Evolutionary conservation across 2,113 vertebrate genomes (phyloP).

Genomic region (Forbesichthys agassizii): DNA sequence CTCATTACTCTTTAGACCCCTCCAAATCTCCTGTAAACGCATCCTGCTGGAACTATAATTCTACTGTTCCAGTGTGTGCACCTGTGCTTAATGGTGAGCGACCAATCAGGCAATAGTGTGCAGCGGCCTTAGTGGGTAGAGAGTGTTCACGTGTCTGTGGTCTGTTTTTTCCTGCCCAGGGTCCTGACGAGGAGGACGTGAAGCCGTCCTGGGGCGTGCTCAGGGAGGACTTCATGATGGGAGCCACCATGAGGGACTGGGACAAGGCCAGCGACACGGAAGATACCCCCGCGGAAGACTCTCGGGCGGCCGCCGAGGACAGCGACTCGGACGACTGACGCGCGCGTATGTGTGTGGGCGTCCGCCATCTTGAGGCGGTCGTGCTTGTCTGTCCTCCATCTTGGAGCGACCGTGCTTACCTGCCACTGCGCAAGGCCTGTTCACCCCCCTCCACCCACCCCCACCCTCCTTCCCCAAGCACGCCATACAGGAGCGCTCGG

Average conservation of each 20-base stretch:
- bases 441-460: too few species aligned
- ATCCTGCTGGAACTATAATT: too few species aligned
- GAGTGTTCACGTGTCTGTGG: too few species aligned
- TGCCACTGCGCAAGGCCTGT: neutral
- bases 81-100: too few species aligned
- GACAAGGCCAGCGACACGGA: conserved; percentile 85
- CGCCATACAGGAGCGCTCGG: neutral
- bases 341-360: neutral
- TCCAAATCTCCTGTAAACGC: too few species aligned
- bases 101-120: too few species aligned
- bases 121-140: neutral
- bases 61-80: too few species aligned
- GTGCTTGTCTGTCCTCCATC: too few species aligned
- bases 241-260: conserved; percentile 96
- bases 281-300: neutral
- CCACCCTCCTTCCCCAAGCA: too few species aligned
- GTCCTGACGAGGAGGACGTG: conserved; percentile 67
- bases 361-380: neutral
- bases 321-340: conserved; percentile 73
- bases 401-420: neutral
- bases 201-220: conserved; percentile 87
- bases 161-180: conserved; percentile 28
- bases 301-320: conserved; percentile 18
- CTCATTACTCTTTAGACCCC: too few species aligned
- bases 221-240: conserved; percentile 97